Conservation (phyloP, 2,888 invertebrate species). For the Adineta ricciae region DNA sequence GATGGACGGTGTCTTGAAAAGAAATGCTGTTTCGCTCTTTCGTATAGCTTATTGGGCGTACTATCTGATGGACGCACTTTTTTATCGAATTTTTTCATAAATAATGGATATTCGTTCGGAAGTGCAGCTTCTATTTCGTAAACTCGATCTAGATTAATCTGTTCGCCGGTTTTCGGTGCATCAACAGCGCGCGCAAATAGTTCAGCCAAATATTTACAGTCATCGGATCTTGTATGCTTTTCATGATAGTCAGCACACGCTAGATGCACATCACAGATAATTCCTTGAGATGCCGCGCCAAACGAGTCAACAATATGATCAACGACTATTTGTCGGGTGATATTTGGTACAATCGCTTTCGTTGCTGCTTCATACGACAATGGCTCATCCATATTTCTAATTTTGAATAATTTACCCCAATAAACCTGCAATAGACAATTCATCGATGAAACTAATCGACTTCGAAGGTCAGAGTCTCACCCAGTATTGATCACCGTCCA, state of each 20-base stretch:
- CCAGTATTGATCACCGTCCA: slow-evolving; percentile 3
- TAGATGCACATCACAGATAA: slow-evolving; percentile 23
- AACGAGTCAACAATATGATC: slow-evolving; percentile 18
- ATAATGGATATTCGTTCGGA: neutral
- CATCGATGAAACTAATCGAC: neutral
- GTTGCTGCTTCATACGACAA: slow-evolving; percentile 18
- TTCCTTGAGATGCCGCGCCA: slow-evolving; percentile 19
- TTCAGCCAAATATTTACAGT: slow-evolving; percentile 27
- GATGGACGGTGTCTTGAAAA: neutral
- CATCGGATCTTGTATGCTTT: neutral
- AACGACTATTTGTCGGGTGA: neutral
- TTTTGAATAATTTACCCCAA: neutral
- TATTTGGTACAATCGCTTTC: neutral
- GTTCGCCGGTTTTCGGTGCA: slow-evolving; percentile 28
- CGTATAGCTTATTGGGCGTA: neutral
- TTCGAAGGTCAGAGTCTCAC: neutral
- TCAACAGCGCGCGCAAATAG: slow-evolving; percentile 30
- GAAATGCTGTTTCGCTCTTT: neutral
- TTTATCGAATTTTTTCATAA: neutral
- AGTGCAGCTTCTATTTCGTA: neutral
- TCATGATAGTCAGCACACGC: slow-evolving; percentile 8
- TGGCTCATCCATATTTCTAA: neutral
- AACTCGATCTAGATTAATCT: neutral
- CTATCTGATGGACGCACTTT: neutral
- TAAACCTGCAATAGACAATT: too few species aligned